Evolutionary conservation across 1,140 invertebrate species (phyloP), one percentile per base, ranked within the genome.

Genomic region (Meloidogyne floridensis): DNA sequence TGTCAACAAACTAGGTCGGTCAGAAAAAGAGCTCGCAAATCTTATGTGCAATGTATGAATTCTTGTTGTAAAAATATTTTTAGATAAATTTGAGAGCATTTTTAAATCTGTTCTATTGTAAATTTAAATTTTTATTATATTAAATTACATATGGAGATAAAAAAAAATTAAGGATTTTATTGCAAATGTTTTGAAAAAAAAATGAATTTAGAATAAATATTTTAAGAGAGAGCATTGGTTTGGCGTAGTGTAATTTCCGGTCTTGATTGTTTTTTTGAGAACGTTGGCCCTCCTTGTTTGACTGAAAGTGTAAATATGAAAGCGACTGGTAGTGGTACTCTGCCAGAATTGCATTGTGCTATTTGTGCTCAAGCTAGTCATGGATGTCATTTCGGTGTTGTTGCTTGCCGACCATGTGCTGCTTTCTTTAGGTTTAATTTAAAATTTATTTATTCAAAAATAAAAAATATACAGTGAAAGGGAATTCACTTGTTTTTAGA

Each of bases 331-430:
- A n/a, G 15, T 65, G 6, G 15, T n/a, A 32, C 59, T 18, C 15
- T 65, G n/a, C 59, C 72, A 18, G 72, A 74, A 47, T n/a, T 74
- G n/a, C 72, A 74, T n/a, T 74, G 72, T 18, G 43, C 72, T 74
- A 54, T 74, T 5, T 74, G 72, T 18, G 4, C 18, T 18, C 72
- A 74, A 18, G 15, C 5, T 47, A 54, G 72, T 54, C 72, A 74
- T 8, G 72, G 72, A 47, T 74, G 72, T 18, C 72, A 74, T 54
- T 74, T 74, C 7, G 72, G 72, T n/a, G n/a, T 74, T 47, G 72
- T 74, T 54, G 72, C 72, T 54, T 74, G 72, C 18, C 72, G 72
- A 47, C 72, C 72, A 47, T 74, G 72, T 54, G 72, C 72, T 54
- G 72, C 72, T 51, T 74, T 74, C 20, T 74, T 74, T 18, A 47